These are phyloP conservation scores for Periplaneta americana DNA, from an alignment of 1,140 invertebrate species.

Conservation along the genomic window DNA sequence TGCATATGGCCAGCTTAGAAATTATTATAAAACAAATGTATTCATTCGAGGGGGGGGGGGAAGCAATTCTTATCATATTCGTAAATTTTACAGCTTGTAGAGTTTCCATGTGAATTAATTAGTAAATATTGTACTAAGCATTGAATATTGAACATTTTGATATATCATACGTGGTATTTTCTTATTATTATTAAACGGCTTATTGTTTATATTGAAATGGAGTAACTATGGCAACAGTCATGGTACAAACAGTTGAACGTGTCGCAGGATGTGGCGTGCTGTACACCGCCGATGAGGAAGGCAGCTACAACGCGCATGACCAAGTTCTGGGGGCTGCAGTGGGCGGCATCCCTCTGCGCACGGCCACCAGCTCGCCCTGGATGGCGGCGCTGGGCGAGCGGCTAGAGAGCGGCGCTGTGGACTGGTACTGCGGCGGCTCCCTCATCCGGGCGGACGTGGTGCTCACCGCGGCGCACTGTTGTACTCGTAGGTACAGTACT, in stretches of 20 bases:
- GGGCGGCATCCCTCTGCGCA: slow-evolving; percentile 16
- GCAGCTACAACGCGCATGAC: background rate
- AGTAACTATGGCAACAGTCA: background rate
- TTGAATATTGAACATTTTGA: too few species aligned
- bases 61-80: too few species aligned
- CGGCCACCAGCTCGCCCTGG: slow-evolving; percentile 16
- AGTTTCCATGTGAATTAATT: too few species aligned
- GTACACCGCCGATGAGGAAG: background rate
- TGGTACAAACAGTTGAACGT: background rate
- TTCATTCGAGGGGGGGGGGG: too few species aligned
- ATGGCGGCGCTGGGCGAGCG: slow-evolving; percentile 17
- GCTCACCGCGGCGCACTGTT: slow-evolving; percentile 18
- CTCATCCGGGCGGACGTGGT: slow-evolving; percentile 4
- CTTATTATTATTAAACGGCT: too few species aligned
- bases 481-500: slow-evolving; percentile 11
- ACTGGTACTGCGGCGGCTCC: slow-evolving; percentile 18
- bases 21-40: too few species aligned
- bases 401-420: background rate
- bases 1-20: too few species aligned
- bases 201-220: background rate
- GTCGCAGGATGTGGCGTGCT: slow-evolving; percentile 5
- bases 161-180: too few species aligned
- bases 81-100: too few species aligned
- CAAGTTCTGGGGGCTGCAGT: slow-evolving; percentile 14
- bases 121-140: too few species aligned